Percentiles rank a stretch among this genome's conserved stretches.
Conservation (phyloP, 2,113 vertebrate species). For the Callorhinus ursinus region DNA sequence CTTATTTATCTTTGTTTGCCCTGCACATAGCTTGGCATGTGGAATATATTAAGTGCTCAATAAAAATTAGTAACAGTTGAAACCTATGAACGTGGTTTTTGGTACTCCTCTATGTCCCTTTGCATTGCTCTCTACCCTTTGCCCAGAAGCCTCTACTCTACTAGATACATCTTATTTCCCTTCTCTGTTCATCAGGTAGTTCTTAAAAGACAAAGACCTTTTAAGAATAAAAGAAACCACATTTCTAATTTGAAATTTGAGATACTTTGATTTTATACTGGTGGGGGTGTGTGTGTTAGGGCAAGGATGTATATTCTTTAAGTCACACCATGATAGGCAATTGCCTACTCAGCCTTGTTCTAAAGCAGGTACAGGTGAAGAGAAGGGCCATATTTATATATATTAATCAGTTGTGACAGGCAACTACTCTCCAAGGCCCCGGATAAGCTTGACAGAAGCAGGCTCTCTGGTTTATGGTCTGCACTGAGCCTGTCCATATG, state of each 20-base stretch:
- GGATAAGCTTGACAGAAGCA: not conserved
- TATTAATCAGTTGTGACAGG: not conserved
- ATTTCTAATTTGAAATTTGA: not conserved
- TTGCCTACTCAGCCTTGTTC: not conserved
- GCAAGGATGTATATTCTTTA: not conserved
- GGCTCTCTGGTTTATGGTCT: constrained; percentile 1
- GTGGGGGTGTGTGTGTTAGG: not conserved
- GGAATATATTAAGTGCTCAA: not conserved
- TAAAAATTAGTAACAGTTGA: not conserved
- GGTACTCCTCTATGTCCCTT: not conserved
- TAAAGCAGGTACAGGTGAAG: not conserved
- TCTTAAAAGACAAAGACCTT: constrained; percentile 22
- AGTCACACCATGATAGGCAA: not conserved
- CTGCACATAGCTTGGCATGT: not conserved
- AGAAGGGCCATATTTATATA: not conserved
- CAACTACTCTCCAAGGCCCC: not conserved
- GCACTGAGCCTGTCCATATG: not conserved
- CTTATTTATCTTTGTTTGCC: not conserved
- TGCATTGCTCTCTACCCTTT: not conserved
- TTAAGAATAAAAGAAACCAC: not conserved
- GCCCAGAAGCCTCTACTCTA: not conserved
- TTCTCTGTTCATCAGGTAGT: not conserved
- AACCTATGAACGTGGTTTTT: not conserved
- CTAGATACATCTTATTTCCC: not conserved
- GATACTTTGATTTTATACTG: not conserved